Base-by-base conservation (phyloP, 2,797 vertebrate genomes). In the Todus mexicanus region DNA sequence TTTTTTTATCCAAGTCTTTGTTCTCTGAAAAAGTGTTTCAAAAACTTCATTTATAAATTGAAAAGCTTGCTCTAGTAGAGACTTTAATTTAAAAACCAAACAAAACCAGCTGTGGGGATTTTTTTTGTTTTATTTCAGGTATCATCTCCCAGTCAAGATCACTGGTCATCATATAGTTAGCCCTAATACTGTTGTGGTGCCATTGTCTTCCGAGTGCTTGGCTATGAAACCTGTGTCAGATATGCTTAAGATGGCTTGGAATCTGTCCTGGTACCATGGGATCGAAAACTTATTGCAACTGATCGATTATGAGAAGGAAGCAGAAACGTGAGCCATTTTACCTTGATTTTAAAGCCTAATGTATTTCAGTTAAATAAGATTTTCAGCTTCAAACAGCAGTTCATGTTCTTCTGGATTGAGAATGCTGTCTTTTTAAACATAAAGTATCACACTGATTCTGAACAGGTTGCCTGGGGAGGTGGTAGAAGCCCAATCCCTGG, bases 211-310 rank as follows among this genome's bases (percentile, higher is more conserved):
- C n/a, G 98, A 99, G 70, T 98, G 97, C 72, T 93, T 99, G 95
- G 76, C 97, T 70, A 91, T 98, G 70, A 97, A 96, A 48, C 98
- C 98, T 0, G 97, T 98, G 37, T 96, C 97, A 72, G 98, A 98
- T 82, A 98, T 98, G 94, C 97, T 99, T 90, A 98, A 98, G 89
- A 97, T 98, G 63, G 97, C 98, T 82, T 99, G 99, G 99, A 99
- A 99, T 97, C 97, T 98, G 59, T 98, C 98, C 0, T 99, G 99
- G 99, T 96, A 98, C 94, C 98, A 97, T 84, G 99, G 99, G 78
- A 98, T 98, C 54, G 98, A 99, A 91, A 97, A 97, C 53, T 97
- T 97, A 42, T 96, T 95, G 95, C 98, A 97, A 63, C 84, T 97
- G 42, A 71, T 61, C 65, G 95, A 95, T 74, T 79, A 89, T 15